Base-by-base conservation (phyloP, 2,797 vertebrate genomes). In the Pygocentrus nattereri region DNA sequence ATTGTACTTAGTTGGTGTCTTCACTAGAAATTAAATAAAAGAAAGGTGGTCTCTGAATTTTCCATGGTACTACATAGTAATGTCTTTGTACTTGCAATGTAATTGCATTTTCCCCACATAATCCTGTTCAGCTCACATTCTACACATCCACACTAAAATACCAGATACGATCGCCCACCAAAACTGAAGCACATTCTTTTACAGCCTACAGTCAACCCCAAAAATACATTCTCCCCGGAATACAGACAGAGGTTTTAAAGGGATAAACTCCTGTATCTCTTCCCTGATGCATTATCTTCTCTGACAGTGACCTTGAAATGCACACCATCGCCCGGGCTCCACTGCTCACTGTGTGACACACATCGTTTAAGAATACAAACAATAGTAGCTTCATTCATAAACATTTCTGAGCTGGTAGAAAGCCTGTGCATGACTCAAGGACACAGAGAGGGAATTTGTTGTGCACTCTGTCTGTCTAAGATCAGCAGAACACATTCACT, bases 241-340 rank as follows among this genome's bases (percentile, higher is more conserved):
- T 23, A 49, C 52, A 2, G 64, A 58, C 25, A 8, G 64, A 41
- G 30, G 59, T 23, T 59, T 47, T 52, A 58, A 58, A 27, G 47
- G 50, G 62, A 84, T 64, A 77, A 67, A 5, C 78, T 77, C 59
- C 44, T 38, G 21, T 71, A 62, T 81, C 76, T 74, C 64, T 50
- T 47, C 58, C 54, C 61, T 18, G 65, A 70, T 74, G 71, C 59
- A 76, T 84, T 70, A 70, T 47, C 49, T 58, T 75, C 50, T 15
- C 73, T 58, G 59, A 34, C 70, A 52, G 64, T 78, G 77, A 82
- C 86, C 86, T 84, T 85, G 82, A 82, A 80, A 75, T 23, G 50
- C 68, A 64, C 71, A 81, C 54, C 18, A 44, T 78, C 7, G 5
- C 70, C 69, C 34, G 16, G 59, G 67, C 47, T 3, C 30, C 44